Conservation (phyloP, 2,113 vertebrate species). For the Coptodon rendalli region DNA sequence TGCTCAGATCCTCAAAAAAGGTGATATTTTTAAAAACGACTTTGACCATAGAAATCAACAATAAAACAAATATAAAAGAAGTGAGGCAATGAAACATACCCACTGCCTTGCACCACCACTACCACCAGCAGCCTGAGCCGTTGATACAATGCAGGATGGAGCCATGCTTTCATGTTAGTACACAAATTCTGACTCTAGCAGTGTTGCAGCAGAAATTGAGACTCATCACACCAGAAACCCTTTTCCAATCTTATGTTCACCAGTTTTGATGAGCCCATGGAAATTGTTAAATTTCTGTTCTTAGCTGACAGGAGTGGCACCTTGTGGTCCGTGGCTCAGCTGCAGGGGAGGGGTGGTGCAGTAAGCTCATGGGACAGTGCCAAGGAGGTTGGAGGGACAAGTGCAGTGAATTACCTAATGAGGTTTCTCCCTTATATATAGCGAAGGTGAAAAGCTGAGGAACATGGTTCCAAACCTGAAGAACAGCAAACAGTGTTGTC, state of each 20-base stretch:
- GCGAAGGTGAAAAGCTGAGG: no score
- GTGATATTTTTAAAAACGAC: no score
- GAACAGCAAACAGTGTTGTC: no score
- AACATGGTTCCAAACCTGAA: no score
- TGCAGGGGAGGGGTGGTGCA: no score
- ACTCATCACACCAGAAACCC: not conserved
- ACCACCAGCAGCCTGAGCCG: not conserved
- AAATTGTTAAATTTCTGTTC: not conserved
- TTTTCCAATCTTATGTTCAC: not conserved
- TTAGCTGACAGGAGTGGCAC: not conserved
- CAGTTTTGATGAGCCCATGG: not conserved
- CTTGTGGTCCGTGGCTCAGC: not conserved
- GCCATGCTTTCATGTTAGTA: not conserved
- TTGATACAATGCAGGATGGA: not conserved
- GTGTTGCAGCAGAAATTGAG: not conserved
- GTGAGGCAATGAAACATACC: not conserved
- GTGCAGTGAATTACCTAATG: no score
- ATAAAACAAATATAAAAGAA: no score
- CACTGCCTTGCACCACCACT: not conserved
- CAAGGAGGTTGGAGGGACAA: fast-evolving
- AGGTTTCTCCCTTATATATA: no score
- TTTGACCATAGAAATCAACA: no score
- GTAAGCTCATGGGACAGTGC: no score
- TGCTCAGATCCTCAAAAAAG: no score
- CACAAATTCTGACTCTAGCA: not conserved